These are phyloP conservation scores for Ferdinandea cuprea DNA, from an alignment of 2,888 invertebrate genomes.

Conservation along the genomic window DNA sequence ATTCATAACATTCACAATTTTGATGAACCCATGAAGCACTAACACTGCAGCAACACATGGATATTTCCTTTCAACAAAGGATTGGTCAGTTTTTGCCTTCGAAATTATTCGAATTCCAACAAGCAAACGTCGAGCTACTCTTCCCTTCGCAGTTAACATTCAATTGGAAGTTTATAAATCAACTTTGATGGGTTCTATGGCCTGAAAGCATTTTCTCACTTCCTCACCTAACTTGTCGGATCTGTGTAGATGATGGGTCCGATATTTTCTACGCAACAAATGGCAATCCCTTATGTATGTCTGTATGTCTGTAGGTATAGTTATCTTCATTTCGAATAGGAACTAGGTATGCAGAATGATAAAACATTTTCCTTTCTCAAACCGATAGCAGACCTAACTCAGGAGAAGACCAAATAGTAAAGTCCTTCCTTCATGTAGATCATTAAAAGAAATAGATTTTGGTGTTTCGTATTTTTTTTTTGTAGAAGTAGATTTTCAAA, in stretches of 20 bases:
- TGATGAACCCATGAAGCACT: too few relatives aligned
- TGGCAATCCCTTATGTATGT: neutral
- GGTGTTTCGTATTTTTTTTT: conserved; percentile 3
- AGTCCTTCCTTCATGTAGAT: conserved; percentile 29
- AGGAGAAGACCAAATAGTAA: neutral
- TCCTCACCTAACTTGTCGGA: neutral
- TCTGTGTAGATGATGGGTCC: neutral
- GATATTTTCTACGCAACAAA: neutral
- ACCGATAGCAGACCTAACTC: neutral
- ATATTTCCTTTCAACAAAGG: neutral
- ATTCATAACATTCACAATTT: too few relatives aligned
- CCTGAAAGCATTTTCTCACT: conserved; percentile 24
- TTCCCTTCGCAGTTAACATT: conserved; percentile 36
- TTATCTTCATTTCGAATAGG: conserved; percentile 14
- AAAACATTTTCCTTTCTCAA: conserved; percentile 39
- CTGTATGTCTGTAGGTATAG: too few relatives aligned
- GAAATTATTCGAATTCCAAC: conserved; percentile 40
- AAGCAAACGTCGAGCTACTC: too few relatives aligned
- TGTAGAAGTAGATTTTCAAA: conserved; percentile 1
- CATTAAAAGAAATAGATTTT: conserved; percentile 48
- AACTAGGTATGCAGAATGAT: conserved; percentile 44
- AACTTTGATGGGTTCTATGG: conserved; percentile 35
- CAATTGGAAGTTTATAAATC: conserved; percentile 59
- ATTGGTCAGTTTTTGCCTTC: conserved; percentile 18
- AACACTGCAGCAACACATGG: too few relatives aligned